These are phyloP conservation scores for Limenitis camilla DNA, from an alignment of 2,888 invertebrate genomes.

Conservation along the genomic window DNA sequence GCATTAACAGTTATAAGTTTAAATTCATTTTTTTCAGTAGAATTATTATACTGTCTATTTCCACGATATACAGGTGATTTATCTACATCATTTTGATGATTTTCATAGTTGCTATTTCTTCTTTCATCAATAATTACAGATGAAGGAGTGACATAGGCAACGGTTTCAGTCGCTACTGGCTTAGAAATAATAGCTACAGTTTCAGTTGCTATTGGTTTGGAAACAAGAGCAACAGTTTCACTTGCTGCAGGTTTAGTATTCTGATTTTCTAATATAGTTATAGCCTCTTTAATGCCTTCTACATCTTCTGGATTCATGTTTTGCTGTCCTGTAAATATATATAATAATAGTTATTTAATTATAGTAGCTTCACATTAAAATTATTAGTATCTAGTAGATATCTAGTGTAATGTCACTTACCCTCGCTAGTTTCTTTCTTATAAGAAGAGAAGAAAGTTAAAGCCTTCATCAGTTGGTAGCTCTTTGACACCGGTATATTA, in stretches of 20 bases:
- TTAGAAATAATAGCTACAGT: no score
- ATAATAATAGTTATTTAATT: background rate
- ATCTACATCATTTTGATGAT: constrained; percentile 29
- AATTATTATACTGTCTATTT: constrained; percentile 45
- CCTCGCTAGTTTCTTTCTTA: constrained; percentile 77
- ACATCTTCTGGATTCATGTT: constrained; percentile 52
- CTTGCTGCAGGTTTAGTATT: constrained; percentile 33
- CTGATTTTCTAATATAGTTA: constrained; percentile 59
- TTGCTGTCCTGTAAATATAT: constrained; percentile 39
- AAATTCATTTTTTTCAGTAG: constrained; percentile 33
- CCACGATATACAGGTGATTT: constrained; percentile 55
- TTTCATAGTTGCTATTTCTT: constrained; percentile 38
- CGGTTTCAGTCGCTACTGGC: constrained; percentile 20
- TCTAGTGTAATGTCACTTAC: constrained; percentile 25
- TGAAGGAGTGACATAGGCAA: constrained; percentile 51
- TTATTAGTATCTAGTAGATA: background rate
- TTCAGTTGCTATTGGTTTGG: no score
- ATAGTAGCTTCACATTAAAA: background rate
- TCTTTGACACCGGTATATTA: constrained; percentile 92
- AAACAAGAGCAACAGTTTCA: no score
- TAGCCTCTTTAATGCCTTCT: constrained; percentile 62
- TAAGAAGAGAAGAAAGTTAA: constrained; percentile 91
- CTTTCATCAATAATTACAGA: constrained; percentile 49
- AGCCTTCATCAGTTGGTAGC: constrained; percentile 93
- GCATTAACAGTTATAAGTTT: constrained; percentile 47